Percentiles rank a stretch among this genome's conserved stretches.
These are phyloP conservation scores for Pocillopora verrucosa DNA, from an alignment of 64 coral and sea anemone species.

Conservation along the genomic window DNA sequence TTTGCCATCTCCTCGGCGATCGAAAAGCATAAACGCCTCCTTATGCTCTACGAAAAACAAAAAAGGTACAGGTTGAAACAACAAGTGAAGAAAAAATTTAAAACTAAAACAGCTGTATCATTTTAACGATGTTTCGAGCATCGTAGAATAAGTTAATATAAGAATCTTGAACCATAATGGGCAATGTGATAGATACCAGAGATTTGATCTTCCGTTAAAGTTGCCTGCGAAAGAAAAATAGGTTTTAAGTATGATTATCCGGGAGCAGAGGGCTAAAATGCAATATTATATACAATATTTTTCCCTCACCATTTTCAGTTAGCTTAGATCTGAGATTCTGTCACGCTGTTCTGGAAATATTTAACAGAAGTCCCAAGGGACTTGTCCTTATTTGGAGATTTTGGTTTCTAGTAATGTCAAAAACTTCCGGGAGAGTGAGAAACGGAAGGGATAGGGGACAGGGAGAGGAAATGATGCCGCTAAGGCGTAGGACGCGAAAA, in stretches of 20 bases:
- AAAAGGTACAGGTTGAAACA: neutral
- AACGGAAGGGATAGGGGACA: no score
- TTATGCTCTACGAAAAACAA: slow-evolving; percentile 34
- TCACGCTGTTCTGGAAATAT: neutral
- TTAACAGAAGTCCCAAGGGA: neutral
- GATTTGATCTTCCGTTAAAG: slow-evolving; percentile 63
- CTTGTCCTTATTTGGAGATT: neutral
- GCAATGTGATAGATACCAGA: slow-evolving; percentile 30
- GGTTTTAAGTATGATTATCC: neutral
- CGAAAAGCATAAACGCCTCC: slow-evolving; percentile 73
- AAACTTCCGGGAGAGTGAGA: neutral
- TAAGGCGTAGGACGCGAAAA: no score
- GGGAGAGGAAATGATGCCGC: no score
- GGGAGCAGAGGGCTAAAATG: no score
- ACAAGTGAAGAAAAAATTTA: neutral
- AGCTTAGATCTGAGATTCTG: neutral
- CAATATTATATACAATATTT: neutral
- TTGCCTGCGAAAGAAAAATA: slow-evolving; percentile 28
- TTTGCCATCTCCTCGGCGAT: slow-evolving; percentile 57
- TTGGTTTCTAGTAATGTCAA: slow-evolving; percentile 1
- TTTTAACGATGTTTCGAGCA: neutral
- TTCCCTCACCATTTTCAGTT: neutral
- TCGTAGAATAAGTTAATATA: neutral
- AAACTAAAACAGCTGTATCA: neutral
- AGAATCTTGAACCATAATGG: neutral